Evolutionary conservation across 1,140 invertebrate species (phyloP).

Genomic region (Bombus waltoni): DNA sequence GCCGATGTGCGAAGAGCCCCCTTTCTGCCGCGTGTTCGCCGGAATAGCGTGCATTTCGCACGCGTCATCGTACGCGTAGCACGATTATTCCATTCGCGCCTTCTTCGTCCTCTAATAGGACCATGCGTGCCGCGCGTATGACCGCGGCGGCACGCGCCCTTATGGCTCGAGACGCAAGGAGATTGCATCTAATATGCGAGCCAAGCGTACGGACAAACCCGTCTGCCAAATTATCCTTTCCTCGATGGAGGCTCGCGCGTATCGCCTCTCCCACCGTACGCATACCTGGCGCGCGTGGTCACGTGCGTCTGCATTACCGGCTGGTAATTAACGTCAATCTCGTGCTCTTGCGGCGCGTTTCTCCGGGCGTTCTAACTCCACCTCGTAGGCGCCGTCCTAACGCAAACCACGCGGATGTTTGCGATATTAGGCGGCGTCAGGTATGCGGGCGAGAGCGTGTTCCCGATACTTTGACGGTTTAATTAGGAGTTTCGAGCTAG

Average conservation of each 20-base stretch:
- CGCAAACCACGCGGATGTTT: slow-evolving; percentile 7
- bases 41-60: no score
- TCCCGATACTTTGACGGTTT: slow-evolving; percentile 23
- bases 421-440: slow-evolving; percentile 18
- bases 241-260: background rate
- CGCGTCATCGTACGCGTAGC: background rate
- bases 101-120: slow-evolving; percentile 37
- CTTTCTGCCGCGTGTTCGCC: no score
- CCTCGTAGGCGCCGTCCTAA: background rate
- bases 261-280: slow-evolving; percentile 17
- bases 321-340: slow-evolving; percentile 34
- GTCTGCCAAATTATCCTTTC: slow-evolving; percentile 41
- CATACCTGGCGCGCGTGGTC: slow-evolving; percentile 36
- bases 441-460: background rate
- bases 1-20: no score
- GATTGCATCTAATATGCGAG: slow-evolving; percentile 56
- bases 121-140: slow-evolving; percentile 40
- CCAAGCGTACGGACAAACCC: background rate
- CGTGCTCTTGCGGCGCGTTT: background rate
- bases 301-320: slow-evolving; percentile 29
- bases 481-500: background rate
- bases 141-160: slow-evolving; percentile 38
- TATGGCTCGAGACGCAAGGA: slow-evolving; percentile 51
- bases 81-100: slow-evolving; percentile 37
- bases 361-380: background rate